These are phyloP conservation scores for Bradypodion ventrale DNA, from an alignment of 2,797 vertebrate species.

Conservation along the genomic window DNA sequence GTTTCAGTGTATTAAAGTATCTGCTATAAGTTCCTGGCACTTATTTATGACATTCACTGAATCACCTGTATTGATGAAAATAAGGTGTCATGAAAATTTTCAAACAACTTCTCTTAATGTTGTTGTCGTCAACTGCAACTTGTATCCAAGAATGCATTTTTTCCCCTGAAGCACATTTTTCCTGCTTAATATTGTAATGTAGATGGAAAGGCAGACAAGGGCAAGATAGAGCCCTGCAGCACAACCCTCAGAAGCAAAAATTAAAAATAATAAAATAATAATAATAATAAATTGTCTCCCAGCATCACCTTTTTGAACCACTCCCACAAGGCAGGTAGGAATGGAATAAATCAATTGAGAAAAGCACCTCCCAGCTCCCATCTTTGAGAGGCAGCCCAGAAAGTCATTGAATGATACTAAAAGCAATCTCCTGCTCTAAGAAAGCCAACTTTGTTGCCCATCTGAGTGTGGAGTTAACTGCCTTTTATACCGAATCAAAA, in stretches of 20 bases:
- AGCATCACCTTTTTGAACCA: not conserved
- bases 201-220: not conserved
- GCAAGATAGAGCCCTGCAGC: not conserved
- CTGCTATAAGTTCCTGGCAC: not conserved
- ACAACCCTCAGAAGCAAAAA: not conserved
- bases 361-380: not conserved
- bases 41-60: not conserved
- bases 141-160: too few species aligned
- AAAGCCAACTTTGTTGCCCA: not conserved
- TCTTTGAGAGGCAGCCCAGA: not conserved
- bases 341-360: not conserved
- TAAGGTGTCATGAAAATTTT: not conserved
- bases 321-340: not conserved
- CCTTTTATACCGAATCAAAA: not conserved
- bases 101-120: too few species aligned
- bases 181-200: not conserved
- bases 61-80: not conserved
- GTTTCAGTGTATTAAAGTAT: not conserved
- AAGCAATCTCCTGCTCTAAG: not conserved
- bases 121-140: too few species aligned
- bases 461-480: not conserved
- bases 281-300: not conserved
- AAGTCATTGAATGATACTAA: not conserved
- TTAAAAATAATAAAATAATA: too few species aligned
- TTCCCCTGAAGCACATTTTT: too few species aligned